phyloP scores from a whole-genome alignment of 2,888 invertebrate genomes.

The Rhimphoctona megacephalus region DNA sequence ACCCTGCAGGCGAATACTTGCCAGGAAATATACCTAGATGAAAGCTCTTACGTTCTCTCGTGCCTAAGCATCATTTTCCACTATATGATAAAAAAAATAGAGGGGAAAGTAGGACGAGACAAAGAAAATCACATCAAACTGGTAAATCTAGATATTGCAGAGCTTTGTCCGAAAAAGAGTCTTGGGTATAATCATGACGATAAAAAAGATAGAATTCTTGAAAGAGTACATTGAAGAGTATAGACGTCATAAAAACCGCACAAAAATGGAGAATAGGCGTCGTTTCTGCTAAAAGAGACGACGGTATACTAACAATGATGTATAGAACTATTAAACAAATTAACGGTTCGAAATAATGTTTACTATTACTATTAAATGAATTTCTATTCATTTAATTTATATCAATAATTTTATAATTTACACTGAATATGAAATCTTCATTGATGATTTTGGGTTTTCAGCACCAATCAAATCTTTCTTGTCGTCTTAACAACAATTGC shows the following conservation, averaged over 20 bases:
- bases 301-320: neutral
- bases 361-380: too few species aligned
- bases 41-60: slow-evolving; percentile 14
- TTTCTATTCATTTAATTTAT: too few species aligned
- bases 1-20: slow-evolving; percentile 36
- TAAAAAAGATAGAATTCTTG: neutral
- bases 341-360: too few species aligned
- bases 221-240: neutral
- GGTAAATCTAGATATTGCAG: slow-evolving; percentile 19
- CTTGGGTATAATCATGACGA: neutral
- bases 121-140: neutral
- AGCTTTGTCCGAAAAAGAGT: neutral
- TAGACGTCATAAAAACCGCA: neutral
- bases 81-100: slow-evolving; percentile 16
- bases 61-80: neutral
- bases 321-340: neutral
- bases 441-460: too few species aligned
- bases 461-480: too few species aligned
- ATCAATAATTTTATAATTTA: too few species aligned
- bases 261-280: neutral
- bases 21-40: slow-evolving; percentile 39
- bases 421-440: too few species aligned
- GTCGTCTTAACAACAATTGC: too few species aligned
- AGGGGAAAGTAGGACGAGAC: neutral
- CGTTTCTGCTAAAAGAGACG: neutral